Evolutionary conservation across 2,797 vertebrate species (phyloP), one percentile per base, ranked within the genome.

Genomic region (Neosalanx taihuensis): DNA sequence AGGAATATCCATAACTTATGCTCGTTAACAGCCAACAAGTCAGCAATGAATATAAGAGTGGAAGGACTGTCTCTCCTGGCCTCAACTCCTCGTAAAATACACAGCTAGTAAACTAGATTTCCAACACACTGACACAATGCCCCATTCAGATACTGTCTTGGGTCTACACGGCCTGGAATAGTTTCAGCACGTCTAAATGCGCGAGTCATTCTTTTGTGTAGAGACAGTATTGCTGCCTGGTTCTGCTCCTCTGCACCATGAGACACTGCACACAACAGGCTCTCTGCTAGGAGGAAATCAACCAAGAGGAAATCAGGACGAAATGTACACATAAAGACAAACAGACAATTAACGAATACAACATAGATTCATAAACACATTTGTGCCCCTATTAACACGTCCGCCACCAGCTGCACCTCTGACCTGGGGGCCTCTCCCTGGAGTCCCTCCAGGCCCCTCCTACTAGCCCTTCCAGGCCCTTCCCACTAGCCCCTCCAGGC

Each of bases 181-280:
- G 56, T 78, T 73, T 81, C 74, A 74, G 77, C 75, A 85, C 79
- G 81, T 84, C 81, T 76, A 81, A 78, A 84, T 79, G 62, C 73
- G 62, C 76, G 60, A 75, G 69, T 29, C 72, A 64, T 66, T 64
- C 67, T 35, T 51, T 78, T 75, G 1, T 2, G 37, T 41, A 41
- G 10, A 77, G 73, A 79, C 69, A 73, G 72, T 83, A 71, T 76
- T 62, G 56, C n/a, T 17, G 6, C 1, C 7, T 41, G 37, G 1
- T 41, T 41, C 20, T 69, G 75, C 72, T 76, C 74, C 74, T 73
- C 75, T 84, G 78, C 70, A 81, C 82, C 41, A 37, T 77, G 82
- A 76, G 71, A 83, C 84, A 69, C 73, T 64, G 73, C 17, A 18
- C 17, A 61, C 33, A 6, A 35, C 33, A 35, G 4, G 3, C 1